Evolutionary conservation across 1,140 invertebrate genomes (phyloP).

Genomic region (Platyscapa corneri): DNA sequence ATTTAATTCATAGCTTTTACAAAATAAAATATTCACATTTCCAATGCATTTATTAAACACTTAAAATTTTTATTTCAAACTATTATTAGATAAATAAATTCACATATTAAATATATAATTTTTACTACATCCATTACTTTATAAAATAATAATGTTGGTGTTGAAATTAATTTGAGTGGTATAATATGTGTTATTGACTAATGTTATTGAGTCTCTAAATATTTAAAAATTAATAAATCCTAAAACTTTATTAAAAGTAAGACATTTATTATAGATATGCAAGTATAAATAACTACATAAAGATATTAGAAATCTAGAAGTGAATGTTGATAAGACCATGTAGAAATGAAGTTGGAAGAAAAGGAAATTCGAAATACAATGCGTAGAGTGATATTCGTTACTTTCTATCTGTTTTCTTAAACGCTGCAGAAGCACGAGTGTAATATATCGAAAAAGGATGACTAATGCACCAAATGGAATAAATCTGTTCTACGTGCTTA

Average conservation of each 20-base stretch:
- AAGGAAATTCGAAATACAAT: slow-evolving; percentile 35
- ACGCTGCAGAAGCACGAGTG: slow-evolving; percentile 26
- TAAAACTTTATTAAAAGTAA: slow-evolving; percentile 20
- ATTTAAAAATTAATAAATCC: not conserved
- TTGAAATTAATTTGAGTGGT: too few relatives aligned
- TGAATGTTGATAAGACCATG: slow-evolving; percentile 32
- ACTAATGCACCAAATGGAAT: slow-evolving; percentile 62
- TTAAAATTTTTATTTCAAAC: too few relatives aligned
- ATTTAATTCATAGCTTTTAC: too few relatives aligned
- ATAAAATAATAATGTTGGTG: too few relatives aligned
- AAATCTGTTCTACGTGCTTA: slow-evolving; percentile 64
- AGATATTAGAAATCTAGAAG: slow-evolving; percentile 28
- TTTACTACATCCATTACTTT: too few relatives aligned
- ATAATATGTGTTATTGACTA: too few relatives aligned
- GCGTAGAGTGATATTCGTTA: slow-evolving; percentile 33
- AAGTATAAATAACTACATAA: too few relatives aligned
- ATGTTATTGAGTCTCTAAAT: too few relatives aligned
- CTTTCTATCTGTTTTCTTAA: slow-evolving; percentile 44
- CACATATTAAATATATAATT: too few relatives aligned
- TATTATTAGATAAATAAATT: too few relatives aligned
- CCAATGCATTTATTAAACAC: too few relatives aligned
- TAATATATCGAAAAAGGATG: slow-evolving; percentile 56
- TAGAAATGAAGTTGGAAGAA: not conserved
- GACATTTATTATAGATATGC: not conserved
- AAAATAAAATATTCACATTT: too few relatives aligned